A percentile compares a stretch with the other conserved stretches of the same genome.
phyloP scores from a whole-genome alignment of 2,797 vertebrate genomes.

The Aldrovandia affinis region DNA sequence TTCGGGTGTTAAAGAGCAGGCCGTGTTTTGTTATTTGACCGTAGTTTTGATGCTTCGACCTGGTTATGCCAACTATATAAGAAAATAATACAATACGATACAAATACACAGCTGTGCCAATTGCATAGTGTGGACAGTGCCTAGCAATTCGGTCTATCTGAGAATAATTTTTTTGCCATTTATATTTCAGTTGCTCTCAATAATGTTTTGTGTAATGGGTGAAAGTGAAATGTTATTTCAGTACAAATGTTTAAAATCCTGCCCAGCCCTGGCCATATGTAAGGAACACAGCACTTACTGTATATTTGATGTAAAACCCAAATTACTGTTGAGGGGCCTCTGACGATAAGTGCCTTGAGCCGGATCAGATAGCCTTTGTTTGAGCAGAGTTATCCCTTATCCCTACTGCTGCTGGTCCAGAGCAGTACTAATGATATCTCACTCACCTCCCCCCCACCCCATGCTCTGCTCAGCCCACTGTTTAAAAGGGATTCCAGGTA shows the following conservation, averaged over 20 bases:
- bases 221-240: background rate
- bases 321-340: background rate
- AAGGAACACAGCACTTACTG: too few species aligned
- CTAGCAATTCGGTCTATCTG: too few species aligned
- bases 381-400: background rate
- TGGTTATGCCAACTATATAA: too few species aligned
- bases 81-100: too few species aligned
- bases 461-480: slow-evolving; percentile 50
- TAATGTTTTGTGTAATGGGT: background rate
- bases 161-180: too few species aligned
- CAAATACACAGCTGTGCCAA: too few species aligned
- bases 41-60: background rate
- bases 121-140: too few species aligned
- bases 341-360: background rate
- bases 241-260: background rate
- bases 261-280: background rate
- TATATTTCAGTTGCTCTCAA: too few species aligned
- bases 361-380: background rate
- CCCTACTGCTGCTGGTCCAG: background rate
- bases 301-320: background rate
- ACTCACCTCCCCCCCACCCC: slow-evolving; percentile 19
- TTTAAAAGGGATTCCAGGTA: slow-evolving; percentile 55
- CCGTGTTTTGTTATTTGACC: background rate
- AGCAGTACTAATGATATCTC: background rate
- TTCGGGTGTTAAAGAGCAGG: background rate